Evolutionary conservation across 2,888 invertebrate species (phyloP).

Genomic region (Torymus texanus): DNA sequence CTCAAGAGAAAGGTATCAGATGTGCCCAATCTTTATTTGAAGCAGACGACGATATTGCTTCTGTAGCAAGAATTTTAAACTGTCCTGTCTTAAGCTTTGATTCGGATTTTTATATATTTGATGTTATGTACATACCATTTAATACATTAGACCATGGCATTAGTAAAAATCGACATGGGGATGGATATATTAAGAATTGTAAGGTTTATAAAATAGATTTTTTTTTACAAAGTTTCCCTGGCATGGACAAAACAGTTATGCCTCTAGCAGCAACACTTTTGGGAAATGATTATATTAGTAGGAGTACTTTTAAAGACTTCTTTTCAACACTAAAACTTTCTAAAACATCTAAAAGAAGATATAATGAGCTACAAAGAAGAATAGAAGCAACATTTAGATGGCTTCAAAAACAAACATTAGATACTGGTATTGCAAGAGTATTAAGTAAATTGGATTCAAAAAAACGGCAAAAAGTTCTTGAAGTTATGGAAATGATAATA

Average conservation of each 20-base stretch:
- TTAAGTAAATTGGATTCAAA: conserved; percentile 79
- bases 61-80: conserved; percentile 84
- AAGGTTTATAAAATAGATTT: conserved; percentile 84
- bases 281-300: conserved; percentile 92
- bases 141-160: conserved; percentile 79
- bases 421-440: conserved; percentile 83
- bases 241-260: conserved; percentile 81
- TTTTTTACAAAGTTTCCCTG: conserved; percentile 81
- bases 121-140: conserved; percentile 88
- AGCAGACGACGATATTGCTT: conserved; percentile 92
- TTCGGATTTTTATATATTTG: conserved; percentile 95
- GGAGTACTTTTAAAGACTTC: conserved; percentile 82
- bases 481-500: conserved; percentile 80
- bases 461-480: conserved; percentile 77
- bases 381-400: conserved; percentile 85
- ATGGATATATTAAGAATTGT: conserved; percentile 78
- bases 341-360: conserved; percentile 73
- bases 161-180: conserved; percentile 58
- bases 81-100: conserved; percentile 95
- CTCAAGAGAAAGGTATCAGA: conserved; percentile 80
- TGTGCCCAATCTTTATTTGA: conserved; percentile 89
- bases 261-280: conserved; percentile 89
- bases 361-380: conserved; percentile 80
- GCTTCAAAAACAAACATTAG: conserved; percentile 83
- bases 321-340: conserved; percentile 80